Evolutionary conservation across 2,888 invertebrate genomes (phyloP).

Genomic region (Chrysolina haemoptera): DNA sequence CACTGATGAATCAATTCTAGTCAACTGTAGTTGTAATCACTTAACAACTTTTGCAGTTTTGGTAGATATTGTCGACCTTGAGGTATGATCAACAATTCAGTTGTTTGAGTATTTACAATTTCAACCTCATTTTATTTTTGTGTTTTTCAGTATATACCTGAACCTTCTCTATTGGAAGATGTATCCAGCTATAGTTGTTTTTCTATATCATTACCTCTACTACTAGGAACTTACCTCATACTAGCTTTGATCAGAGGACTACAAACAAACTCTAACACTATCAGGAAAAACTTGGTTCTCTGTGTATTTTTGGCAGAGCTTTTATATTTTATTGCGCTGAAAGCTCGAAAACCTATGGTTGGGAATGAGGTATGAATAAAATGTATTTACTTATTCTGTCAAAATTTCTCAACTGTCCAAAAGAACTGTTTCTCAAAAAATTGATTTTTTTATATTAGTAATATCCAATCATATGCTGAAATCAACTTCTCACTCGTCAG

Average conservation of each 20-base stretch:
- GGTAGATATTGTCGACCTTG: constrained; percentile 91
- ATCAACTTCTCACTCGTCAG: too few relatives aligned
- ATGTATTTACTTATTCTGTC: too few relatives aligned
- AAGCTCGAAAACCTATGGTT: constrained; percentile 84
- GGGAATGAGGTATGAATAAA: constrained; percentile 81
- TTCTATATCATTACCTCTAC: constrained; percentile 84
- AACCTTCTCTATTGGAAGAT: constrained; percentile 88
- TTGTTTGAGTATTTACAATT: not conserved
- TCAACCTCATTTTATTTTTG: constrained; percentile 45
- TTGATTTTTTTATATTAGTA: too few relatives aligned
- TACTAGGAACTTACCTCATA: constrained; percentile 85
- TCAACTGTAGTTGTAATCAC: constrained; percentile 95
- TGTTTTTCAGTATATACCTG: constrained; percentile 81
- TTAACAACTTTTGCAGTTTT: constrained; percentile 92
- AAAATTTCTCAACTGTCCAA: too few relatives aligned
- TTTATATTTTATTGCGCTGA: constrained; percentile 89
- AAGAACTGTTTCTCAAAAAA: too few relatives aligned
- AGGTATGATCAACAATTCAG: constrained; percentile 71
- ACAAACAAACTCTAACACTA: constrained; percentile 92
- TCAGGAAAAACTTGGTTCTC: constrained; percentile 93
- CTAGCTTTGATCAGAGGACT: constrained; percentile 86
- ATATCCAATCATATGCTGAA: too few relatives aligned
- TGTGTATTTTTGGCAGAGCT: constrained; percentile 90
- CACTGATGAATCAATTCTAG: constrained; percentile 74
- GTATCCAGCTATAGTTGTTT: constrained; percentile 93